These are phyloP conservation scores for Pyxicephalus adspersus DNA, from an alignment of 2,113 vertebrate genomes.

Conservation along the genomic window DNA sequence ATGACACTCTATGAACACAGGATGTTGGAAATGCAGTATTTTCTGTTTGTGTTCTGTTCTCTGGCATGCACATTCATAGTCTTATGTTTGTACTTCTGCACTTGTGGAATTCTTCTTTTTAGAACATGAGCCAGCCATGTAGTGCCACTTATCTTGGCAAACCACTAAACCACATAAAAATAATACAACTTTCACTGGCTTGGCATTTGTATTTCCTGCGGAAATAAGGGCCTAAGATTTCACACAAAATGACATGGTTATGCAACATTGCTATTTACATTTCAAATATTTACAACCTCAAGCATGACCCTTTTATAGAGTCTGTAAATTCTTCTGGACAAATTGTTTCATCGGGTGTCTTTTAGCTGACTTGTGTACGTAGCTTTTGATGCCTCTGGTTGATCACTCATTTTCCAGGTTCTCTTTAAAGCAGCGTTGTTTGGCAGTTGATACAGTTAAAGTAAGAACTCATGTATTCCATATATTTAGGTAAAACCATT, in stretches of 20 bases:
- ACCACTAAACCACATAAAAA: conserved; percentile 27
- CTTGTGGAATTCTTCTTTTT: conserved; percentile 17
- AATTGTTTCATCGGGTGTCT: not conserved
- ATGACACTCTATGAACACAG: conserved; percentile 32
- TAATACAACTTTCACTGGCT: conserved; percentile 9
- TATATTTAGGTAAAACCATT: no score
- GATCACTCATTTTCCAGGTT: no score
- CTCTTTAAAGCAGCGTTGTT: no score
- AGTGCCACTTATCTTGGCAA: conserved; percentile 33
- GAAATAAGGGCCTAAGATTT: conserved; percentile 2
- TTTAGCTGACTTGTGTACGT: not conserved
- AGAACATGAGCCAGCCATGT: not conserved
- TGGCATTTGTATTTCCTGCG: conserved; percentile 4
- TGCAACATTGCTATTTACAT: conserved; percentile 8
- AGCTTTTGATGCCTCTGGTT: no score
- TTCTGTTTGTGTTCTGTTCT: conserved; percentile 40
- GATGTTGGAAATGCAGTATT: conserved; percentile 31
- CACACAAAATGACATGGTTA: conserved; percentile 29
- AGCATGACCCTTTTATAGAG: not conserved
- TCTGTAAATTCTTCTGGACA: not conserved
- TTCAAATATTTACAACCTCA: conserved; percentile 20
- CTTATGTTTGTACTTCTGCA: conserved; percentile 33
- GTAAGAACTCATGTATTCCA: no score
- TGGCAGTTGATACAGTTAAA: no score
- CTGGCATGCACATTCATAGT: conserved; percentile 37